Evolutionary conservation across 2,797 vertebrate species (phyloP), one percentile per base, ranked within the genome.

Genomic region (Florisuga fusca): DNA sequence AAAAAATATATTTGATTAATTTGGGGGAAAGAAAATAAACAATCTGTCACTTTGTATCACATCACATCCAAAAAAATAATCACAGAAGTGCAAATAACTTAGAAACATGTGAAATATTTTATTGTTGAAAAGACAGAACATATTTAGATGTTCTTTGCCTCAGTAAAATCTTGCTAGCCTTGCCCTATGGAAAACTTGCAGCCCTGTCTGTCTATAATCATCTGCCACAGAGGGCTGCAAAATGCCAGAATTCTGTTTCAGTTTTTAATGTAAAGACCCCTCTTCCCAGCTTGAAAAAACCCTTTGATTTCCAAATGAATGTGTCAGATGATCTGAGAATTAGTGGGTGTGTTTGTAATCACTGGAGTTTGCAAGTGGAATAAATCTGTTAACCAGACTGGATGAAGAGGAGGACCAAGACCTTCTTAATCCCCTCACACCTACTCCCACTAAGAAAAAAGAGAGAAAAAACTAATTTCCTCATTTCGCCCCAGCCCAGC

Each of bases 171-270:
- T 45, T 67, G 34, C 63, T 93, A 91, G n/a, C 26, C 25, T 84
- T 79, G 15, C 59, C 9, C 25, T 15, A 25, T 45, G 93, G 67
- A 95, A 93, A 95, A 77, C 58, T 85, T 93, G 93, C 81, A 95
- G 80, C 10, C 7, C 6, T 0, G 4, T 74, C 66, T 68, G 68
- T 61, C 58, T 93, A 34, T 87, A 95, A 93, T 54, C 78, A 77
- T 75, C 59, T 95, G 64, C 73, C 93, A 83, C 1, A 80, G 59
- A 62, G 38, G 17, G 48, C 4, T 94, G 53, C 11, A 90, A 78
- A 91, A 87, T 74, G 61, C 48, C 84, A 83, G 50, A 88, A 38
- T 62, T 14, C 89, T 94, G 85, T 94, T 95, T 95, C 74, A 74
- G 64, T 84, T 33, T 50, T 84, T 86, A 79, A 63, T 58, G 50